Evolutionary conservation across 2,113 vertebrate species (phyloP).

Genomic region (Mustela lutreola): DNA sequence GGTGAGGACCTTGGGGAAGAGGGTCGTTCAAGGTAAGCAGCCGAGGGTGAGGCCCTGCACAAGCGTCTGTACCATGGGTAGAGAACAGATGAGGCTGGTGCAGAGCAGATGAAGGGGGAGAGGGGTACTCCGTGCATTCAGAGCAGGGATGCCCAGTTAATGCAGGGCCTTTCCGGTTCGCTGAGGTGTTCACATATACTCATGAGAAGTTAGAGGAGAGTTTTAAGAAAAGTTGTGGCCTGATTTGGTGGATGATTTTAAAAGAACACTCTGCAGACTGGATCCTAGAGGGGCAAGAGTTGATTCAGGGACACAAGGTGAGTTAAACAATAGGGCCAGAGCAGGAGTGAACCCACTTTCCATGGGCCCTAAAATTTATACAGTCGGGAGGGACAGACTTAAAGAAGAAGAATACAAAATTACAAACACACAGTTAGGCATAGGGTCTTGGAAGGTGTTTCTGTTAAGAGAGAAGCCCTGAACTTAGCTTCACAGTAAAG

Average conservation of each 20-base stretch:
- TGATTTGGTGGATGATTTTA: not conserved
- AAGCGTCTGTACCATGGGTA: not conserved
- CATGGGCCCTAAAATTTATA: not conserved
- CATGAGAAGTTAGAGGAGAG: not conserved
- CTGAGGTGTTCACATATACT: not conserved
- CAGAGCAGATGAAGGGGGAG: not conserved
- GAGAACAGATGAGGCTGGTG: not conserved
- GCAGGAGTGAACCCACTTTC: not conserved
- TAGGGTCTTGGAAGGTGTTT: not conserved
- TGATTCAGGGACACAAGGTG: not conserved
- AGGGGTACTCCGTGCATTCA: accelerated
- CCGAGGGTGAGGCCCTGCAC: not conserved
- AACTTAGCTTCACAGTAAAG: not conserved
- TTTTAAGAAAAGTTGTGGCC: not conserved
- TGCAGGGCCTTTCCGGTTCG: not conserved
- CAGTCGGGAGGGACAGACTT: not conserved
- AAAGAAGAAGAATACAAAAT: constrained; percentile 14
- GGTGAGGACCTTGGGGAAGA: not conserved
- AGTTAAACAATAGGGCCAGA: not conserved
- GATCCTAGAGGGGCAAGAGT: not conserved
- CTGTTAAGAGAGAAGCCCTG: not conserved
- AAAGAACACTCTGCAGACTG: not conserved
- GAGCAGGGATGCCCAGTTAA: not conserved
- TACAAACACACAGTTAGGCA: not conserved
- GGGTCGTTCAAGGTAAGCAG: not conserved